A percentile compares a stretch with the other conserved stretches of the same genome.
These are phyloP conservation scores for Herminia tarsipennalis DNA, from an alignment of 2,888 invertebrate genomes.

Conservation along the genomic window DNA sequence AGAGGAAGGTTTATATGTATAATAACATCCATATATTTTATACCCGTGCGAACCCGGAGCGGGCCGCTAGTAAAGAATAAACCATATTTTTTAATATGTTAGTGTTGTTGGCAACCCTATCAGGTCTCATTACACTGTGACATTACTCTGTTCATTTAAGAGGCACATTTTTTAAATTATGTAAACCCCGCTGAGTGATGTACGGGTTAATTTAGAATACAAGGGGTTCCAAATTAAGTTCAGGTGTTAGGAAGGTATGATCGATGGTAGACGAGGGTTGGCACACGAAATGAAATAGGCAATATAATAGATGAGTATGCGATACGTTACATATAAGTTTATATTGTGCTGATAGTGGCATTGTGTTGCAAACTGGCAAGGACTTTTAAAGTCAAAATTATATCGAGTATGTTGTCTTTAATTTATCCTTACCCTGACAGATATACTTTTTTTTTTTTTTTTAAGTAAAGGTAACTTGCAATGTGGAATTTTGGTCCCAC, in stretches of 20 bases:
- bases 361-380: too few species aligned
- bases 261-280: slow-evolving; percentile 8
- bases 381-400: too few species aligned
- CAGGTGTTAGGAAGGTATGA: slow-evolving; percentile 15
- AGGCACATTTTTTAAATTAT: slow-evolving; percentile 37
- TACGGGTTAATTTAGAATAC: slow-evolving; percentile 14
- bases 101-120: slow-evolving; percentile 16
- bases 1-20: too few species aligned
- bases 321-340: slow-evolving; percentile 12
- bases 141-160: slow-evolving; percentile 48
- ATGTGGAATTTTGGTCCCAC: too few species aligned
- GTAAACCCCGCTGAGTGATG: slow-evolving; percentile 12
- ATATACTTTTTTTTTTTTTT: too few species aligned
- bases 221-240: slow-evolving; percentile 10
- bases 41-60: too few species aligned
- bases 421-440: too few species aligned
- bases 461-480: too few species aligned
- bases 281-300: neutral
- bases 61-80: too few species aligned
- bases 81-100: too few species aligned
- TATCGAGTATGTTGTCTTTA: too few species aligned
- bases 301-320: slow-evolving; percentile 6
- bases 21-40: too few species aligned
- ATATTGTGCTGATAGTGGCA: neutral
- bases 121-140: slow-evolving; percentile 41